Percentiles rank a stretch among this genome's conserved stretches.
Conservation (phyloP, 2,797 vertebrate genomes). For the Sebastes variabilis region DNA sequence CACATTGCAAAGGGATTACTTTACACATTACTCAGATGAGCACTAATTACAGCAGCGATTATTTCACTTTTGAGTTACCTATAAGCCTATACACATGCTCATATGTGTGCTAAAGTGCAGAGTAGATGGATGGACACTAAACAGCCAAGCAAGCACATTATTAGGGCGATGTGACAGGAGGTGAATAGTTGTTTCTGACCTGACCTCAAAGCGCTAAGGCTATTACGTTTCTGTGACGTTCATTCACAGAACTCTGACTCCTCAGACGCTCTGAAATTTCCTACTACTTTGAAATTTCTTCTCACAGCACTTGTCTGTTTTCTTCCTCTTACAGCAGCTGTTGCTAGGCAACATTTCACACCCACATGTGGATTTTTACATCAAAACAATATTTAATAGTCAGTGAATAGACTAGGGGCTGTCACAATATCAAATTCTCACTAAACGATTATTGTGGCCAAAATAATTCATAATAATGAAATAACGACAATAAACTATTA, state of each 20-base stretch:
- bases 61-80: slow-evolving; percentile 21
- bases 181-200: slow-evolving; percentile 14
- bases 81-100: neutral
- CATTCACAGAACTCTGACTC: slow-evolving; percentile 16
- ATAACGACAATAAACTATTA: neutral
- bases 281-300: slow-evolving; percentile 22
- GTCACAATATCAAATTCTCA: neutral
- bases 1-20: slow-evolving; percentile 39
- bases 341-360: slow-evolving; percentile 67
- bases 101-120: neutral
- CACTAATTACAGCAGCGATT: slow-evolving; percentile 26
- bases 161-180: neutral
- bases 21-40: slow-evolving; percentile 19
- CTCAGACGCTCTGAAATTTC: slow-evolving; percentile 13
- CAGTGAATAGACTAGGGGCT: neutral
- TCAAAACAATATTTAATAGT: slow-evolving; percentile 39
- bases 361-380: slow-evolving; percentile 33
- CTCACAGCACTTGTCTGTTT: slow-evolving; percentile 12
- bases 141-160: neutral
- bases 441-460: neutral
- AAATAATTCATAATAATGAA: neutral
- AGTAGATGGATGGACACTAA: neutral
- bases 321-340: slow-evolving; percentile 46
- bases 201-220: neutral
- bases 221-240: neutral